phyloP scores from a whole-genome alignment of 2,888 invertebrate genomes.

The Clepsis dumicolana region DNA sequence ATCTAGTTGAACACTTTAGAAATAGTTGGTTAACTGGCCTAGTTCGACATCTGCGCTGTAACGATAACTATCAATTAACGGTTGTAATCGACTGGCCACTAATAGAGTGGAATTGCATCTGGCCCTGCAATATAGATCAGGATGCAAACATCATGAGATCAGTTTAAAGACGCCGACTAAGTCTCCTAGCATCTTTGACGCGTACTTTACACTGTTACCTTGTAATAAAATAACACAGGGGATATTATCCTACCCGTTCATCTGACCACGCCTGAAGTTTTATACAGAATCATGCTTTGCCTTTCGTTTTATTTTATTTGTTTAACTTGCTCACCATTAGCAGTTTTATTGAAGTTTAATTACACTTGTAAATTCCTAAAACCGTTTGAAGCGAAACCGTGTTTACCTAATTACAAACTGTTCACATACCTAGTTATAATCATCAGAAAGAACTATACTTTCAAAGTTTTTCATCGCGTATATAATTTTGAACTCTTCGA shows the following conservation, averaged over 20 bases:
- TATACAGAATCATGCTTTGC: too few relatives aligned
- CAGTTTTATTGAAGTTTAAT: background rate
- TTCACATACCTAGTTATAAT: constrained; percentile 20
- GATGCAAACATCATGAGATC: background rate
- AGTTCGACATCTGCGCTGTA: constrained; percentile 20
- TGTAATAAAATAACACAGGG: too few relatives aligned
- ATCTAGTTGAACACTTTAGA: background rate
- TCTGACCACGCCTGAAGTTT: too few relatives aligned
- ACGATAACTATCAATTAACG: constrained; percentile 28
- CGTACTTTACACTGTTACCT: too few relatives aligned
- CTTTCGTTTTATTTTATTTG: too few relatives aligned
- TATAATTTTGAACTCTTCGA: constrained; percentile 18
- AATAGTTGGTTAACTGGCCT: constrained; percentile 14
- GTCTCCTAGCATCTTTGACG: too few relatives aligned
- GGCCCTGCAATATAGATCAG: constrained; percentile 21
- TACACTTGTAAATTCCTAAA: background rate
- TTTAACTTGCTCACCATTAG: background rate
- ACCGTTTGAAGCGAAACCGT: constrained; percentile 16
- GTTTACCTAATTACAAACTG: constrained; percentile 23
- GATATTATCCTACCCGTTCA: too few relatives aligned
- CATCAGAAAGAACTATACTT: constrained; percentile 3
- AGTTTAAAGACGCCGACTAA: background rate
- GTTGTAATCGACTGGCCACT: constrained; percentile 12
- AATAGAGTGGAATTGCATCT: constrained; percentile 25
- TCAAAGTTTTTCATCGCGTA: background rate